Conservation (phyloP, 2,888 invertebrate species). For the Cephus rjabovi region DNA sequence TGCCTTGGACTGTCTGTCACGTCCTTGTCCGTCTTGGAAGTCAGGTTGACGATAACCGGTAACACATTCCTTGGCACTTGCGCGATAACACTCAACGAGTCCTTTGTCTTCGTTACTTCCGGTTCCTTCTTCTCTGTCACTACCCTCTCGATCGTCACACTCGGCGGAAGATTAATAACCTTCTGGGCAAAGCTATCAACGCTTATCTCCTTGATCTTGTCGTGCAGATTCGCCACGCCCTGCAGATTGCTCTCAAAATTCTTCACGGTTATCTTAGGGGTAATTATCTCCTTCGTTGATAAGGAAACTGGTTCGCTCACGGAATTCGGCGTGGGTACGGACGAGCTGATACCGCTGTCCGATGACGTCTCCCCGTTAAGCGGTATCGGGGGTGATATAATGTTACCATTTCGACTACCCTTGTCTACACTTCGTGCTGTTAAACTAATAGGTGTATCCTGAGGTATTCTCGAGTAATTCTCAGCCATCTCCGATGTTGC, state of each 20-base stretch:
- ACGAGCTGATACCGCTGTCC: conserved; percentile 62
- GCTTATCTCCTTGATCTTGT: conserved; percentile 54
- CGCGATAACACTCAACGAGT: conserved; percentile 55
- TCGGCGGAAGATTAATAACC: conserved; percentile 58
- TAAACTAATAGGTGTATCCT: conserved; percentile 61
- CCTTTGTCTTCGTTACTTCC: conserved; percentile 46
- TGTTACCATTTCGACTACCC: conserved; percentile 59
- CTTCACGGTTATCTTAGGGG: conserved; percentile 60
- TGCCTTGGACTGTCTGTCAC: conserved; percentile 52
- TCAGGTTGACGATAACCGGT: conserved; percentile 60
- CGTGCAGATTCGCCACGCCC: conserved; percentile 57
- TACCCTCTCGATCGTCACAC: conserved; percentile 60
- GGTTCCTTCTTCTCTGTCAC: conserved; percentile 52
- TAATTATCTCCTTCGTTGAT: conserved; percentile 54
- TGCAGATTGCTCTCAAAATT: conserved; percentile 60
- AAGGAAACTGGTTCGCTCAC: conserved; percentile 56
- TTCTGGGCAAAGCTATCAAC: conserved; percentile 57
- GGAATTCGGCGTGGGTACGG: conserved; percentile 59
- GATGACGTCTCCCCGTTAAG: conserved; percentile 63
- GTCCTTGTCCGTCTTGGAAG: conserved; percentile 56
- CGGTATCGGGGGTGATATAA: conserved; percentile 61
- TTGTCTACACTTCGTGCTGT: conserved; percentile 61
- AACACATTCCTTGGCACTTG: conserved; percentile 56
- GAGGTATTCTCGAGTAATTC: conserved; percentile 59
- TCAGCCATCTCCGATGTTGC: conserved; percentile 59